Evolutionary conservation across 1,140 invertebrate genomes (phyloP), one percentile per base, ranked within the genome.

Genomic region (Caenorhabditis brenneri): DNA sequence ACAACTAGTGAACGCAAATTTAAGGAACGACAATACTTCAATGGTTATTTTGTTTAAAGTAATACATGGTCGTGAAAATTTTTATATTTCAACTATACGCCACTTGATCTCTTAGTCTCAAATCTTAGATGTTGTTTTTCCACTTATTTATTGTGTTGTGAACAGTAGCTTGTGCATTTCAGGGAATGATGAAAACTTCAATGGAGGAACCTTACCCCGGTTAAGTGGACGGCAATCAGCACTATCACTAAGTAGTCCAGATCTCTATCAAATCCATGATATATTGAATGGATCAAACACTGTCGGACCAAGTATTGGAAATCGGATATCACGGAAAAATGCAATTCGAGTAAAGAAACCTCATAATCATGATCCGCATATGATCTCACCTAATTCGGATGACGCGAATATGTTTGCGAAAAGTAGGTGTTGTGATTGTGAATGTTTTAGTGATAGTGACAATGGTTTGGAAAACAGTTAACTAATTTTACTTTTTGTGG

Each of bases 391-490:
- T 9, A 46, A 33, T 2, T 12, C 12, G 6, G 65, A 74, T n/a
- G 36, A 27, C 36, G 10, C 22, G 36, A 42, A 42, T n/a, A 7
- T n/a, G 22, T 74, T 74, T 74, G 33, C 65, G 29, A 74, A 22
- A 74, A 74, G 65, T 74, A 74, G 65, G 65, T 42, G 65, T 74
- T 74, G 65, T 74, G 65, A 74, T 74, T 74, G 65, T 74, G 60
- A n/a, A 36, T 36, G 65, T 74, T 55, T 55, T 55, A 1, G 53
- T 51, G 49, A n/a, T 51, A 51, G n/a, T 51, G n/a, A 22, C n/a
- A n/a, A n/a, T n/a, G n/a, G n/a, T n/a, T n/a, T n/a, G n/a, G n/a
- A n/a, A n/a, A n/a, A n/a, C n/a, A n/a, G n/a, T n/a, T n/a, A n/a
- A n/a, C n/a, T n/a, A n/a, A n/a, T n/a, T n/a, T n/a, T n/a, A n/a